phyloP scores from a whole-genome alignment of 1,140 invertebrate genomes.

The Amphibalanus amphitrite region DNA sequence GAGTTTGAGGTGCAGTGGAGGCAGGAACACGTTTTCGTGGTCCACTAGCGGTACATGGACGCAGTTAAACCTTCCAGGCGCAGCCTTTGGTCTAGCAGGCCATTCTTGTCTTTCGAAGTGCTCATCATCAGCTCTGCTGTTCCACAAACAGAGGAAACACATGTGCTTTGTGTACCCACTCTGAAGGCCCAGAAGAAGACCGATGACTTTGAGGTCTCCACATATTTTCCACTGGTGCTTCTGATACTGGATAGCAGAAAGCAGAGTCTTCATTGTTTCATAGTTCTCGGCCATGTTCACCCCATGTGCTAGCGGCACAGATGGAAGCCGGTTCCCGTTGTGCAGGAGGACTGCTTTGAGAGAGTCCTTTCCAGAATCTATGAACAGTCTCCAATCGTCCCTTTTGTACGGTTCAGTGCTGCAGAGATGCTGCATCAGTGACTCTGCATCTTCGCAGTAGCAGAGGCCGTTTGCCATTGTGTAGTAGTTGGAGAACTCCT shows the following conservation, averaged over 20 bases:
- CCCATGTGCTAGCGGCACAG: background rate
- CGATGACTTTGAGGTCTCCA: conserved; percentile 14
- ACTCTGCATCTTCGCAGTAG: background rate
- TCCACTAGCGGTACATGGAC: background rate
- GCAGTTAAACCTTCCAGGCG: background rate
- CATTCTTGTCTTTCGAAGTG: conserved; percentile 4
- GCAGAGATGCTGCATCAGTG: no score
- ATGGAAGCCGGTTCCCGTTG: background rate
- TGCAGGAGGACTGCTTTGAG: background rate
- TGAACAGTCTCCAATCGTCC: background rate
- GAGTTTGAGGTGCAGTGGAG: background rate
- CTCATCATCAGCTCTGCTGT: conserved; percentile 11
- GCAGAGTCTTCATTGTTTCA: background rate
- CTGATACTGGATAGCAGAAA: background rate
- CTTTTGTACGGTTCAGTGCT: no score
- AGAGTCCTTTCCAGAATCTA: background rate
- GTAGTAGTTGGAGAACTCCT: background rate
- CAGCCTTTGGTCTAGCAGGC: background rate
- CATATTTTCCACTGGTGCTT: conserved; percentile 6
- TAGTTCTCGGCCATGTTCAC: background rate
- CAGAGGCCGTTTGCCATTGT: background rate
- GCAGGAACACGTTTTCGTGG: background rate
- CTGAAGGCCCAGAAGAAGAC: conserved; percentile 13
- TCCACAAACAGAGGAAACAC: conserved; percentile 15
- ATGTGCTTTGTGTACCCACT: conserved; percentile 13